Conservation (phyloP, 2,113 vertebrate genomes). For the Mionectes macconnelli region DNA sequence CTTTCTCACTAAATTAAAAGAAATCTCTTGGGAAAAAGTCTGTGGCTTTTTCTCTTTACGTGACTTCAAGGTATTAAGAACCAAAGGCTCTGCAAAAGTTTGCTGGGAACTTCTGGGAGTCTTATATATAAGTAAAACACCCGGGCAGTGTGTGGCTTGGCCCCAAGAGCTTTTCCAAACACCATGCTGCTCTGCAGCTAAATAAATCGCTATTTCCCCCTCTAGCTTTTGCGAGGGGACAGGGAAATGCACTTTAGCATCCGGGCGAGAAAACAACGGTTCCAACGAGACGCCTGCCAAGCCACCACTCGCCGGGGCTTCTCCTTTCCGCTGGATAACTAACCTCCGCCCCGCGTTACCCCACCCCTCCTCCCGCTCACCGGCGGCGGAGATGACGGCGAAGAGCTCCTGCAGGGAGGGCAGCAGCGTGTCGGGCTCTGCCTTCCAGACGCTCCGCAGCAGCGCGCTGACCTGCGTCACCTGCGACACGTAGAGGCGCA, state of each 20-base stretch:
- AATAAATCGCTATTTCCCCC: neutral
- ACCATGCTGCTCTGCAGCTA: accelerated
- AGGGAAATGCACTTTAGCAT: accelerated
- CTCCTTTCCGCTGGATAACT: accelerated
- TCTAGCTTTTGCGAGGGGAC: neutral
- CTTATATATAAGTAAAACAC: neutral
- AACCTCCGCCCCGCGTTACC: accelerated
- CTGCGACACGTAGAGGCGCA: constrained; percentile 91
- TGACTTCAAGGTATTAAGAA: neutral
- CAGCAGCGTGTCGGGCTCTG: constrained; percentile 87
- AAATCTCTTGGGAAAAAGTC: neutral
- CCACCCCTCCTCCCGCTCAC: too few relatives aligned
- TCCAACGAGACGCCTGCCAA: too few relatives aligned
- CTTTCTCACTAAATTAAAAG: neutral
- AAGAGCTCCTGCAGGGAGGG: constrained; percentile 96
- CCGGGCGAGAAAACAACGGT: accelerated
- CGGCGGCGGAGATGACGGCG: constrained; percentile 91
- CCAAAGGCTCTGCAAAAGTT: neutral
- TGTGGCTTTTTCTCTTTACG: neutral
- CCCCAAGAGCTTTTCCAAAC: neutral
- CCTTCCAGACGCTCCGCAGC: constrained; percentile 93
- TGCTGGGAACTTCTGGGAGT: neutral
- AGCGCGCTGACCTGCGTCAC: constrained; percentile 91
- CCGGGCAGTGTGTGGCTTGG: neutral
- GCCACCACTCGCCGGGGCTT: accelerated